Conservation (phyloP, 2,797 vertebrate species). For the Hapalemur alaotrensis region DNA sequence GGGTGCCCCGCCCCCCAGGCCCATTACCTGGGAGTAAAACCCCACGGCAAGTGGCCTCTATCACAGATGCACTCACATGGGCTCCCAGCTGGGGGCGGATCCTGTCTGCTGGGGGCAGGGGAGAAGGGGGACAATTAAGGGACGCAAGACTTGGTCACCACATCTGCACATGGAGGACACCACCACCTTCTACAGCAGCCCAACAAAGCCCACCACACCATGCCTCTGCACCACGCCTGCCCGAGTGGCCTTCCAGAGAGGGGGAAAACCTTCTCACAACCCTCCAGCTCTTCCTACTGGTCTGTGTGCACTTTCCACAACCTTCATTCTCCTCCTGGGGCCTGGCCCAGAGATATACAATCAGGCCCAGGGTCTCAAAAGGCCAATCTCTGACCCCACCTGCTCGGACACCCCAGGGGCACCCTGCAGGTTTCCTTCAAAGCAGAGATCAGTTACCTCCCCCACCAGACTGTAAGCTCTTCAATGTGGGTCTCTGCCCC, state of each 20-base stretch:
- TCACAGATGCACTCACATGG: background rate
- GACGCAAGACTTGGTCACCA: background rate
- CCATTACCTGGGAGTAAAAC: background rate
- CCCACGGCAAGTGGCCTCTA: accelerated
- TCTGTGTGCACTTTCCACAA: no score
- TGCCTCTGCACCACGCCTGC: accelerated
- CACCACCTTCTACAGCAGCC: background rate
- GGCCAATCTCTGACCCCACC: no score
- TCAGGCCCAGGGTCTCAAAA: background rate
- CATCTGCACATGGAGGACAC: background rate
- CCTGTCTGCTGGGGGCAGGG: background rate
- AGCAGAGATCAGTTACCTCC: background rate
- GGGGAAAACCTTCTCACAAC: background rate
- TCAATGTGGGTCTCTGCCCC: background rate
- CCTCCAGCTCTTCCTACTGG: accelerated
- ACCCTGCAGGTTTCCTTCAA: background rate
- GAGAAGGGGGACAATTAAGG: background rate
- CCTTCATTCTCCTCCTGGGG: background rate
- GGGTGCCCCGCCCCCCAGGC: background rate
- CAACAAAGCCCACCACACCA: no score
- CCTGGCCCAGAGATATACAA: background rate
- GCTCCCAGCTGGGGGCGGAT: background rate
- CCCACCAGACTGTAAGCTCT: background rate
- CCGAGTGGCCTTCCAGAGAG: background rate
- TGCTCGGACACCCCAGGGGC: background rate